These are phyloP conservation scores for Hiodon alosoides DNA, from an alignment of 2,113 vertebrate species.

Conservation along the genomic window DNA sequence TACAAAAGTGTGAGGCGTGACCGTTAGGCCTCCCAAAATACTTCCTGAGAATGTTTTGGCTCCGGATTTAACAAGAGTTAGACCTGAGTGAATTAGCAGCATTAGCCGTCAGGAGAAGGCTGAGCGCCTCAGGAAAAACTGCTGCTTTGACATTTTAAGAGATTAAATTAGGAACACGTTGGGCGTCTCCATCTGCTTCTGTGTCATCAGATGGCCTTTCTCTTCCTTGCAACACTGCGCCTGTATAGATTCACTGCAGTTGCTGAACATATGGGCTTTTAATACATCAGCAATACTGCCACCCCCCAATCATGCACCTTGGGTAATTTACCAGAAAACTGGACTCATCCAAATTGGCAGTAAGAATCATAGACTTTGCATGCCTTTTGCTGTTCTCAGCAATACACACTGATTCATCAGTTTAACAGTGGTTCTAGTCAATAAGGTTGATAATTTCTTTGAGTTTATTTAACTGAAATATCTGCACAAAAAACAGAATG, in stretches of 20 bases:
- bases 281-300: background rate
- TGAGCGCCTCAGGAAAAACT: background rate
- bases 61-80: background rate
- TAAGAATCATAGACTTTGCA: background rate
- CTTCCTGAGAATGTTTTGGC: too few relatives aligned
- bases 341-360: background rate
- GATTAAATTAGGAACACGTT: background rate
- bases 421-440: too few relatives aligned
- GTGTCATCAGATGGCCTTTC: background rate
- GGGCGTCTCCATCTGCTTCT: constrained; percentile 1
- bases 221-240: background rate
- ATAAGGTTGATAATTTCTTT: too few relatives aligned
- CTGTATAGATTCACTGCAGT: background rate
- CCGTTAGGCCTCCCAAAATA: too few relatives aligned
- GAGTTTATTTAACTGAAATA: too few relatives aligned
- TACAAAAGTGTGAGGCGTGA: too few relatives aligned
- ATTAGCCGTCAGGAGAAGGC: background rate
- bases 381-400: too few relatives aligned
- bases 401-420: too few relatives aligned
- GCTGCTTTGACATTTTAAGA: background rate
- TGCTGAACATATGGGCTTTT: constrained; percentile 1
- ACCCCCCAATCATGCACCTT: background rate
- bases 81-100: background rate
- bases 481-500: too few relatives aligned
- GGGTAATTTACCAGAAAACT: background rate